Evolutionary conservation across 92 coral and sea anemone species (phyloP).

Genomic region (Palythoa caribaeorum): DNA sequence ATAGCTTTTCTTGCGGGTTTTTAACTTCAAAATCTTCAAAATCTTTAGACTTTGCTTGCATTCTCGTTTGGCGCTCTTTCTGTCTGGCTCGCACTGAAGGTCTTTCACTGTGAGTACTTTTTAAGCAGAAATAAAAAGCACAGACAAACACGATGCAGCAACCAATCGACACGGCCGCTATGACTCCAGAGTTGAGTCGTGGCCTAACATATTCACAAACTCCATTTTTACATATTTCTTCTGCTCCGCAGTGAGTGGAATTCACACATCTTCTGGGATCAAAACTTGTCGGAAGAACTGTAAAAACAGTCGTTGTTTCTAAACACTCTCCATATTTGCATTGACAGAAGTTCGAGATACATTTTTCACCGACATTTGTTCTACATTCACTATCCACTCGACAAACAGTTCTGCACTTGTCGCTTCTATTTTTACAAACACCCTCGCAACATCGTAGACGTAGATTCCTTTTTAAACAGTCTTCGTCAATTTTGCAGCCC

Average conservation of each 20-base stretch:
- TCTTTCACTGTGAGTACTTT: background rate
- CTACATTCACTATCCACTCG: slow-evolving; percentile 13
- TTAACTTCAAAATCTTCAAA: background rate
- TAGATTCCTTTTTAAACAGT: background rate
- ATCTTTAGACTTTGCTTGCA: background rate
- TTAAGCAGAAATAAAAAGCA: slow-evolving; percentile 29
- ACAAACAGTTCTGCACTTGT: slow-evolving; percentile 11
- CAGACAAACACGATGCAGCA: slow-evolving; percentile 38
- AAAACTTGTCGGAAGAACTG: background rate
- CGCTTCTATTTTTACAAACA: background rate
- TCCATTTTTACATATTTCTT: slow-evolving; percentile 35
- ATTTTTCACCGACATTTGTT: slow-evolving; percentile 39
- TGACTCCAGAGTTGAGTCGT: slow-evolving; percentile 12
- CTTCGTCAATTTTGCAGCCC: slow-evolving; percentile 4
- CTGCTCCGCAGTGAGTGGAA: slow-evolving; percentile 24
- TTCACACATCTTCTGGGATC: background rate
- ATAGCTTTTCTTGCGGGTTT: background rate
- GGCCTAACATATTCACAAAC: slow-evolving; percentile 2
- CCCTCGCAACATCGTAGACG: slow-evolving; percentile 7
- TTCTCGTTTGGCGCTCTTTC: background rate
- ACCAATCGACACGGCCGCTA: slow-evolving; percentile 41
- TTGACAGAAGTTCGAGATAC: slow-evolving; percentile 19
- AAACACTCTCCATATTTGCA: slow-evolving; percentile 27
- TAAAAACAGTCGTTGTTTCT: background rate
- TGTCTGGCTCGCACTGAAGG: slow-evolving; percentile 29